These are phyloP conservation scores for Microcaecilia unicolor DNA, from an alignment of 2,797 vertebrate species.

Conservation along the genomic window DNA sequence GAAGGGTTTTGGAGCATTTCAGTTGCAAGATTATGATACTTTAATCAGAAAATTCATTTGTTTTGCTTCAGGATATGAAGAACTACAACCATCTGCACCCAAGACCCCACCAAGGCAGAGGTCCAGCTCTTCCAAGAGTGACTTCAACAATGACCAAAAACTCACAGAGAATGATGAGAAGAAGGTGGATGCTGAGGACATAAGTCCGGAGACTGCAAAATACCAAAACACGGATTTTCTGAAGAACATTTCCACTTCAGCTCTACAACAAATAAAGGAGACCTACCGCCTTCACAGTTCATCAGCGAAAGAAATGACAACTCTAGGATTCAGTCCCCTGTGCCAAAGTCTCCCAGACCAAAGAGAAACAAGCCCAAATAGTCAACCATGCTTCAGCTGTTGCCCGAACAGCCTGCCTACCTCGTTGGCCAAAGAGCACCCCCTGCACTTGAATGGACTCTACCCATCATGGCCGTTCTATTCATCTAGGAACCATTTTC, in stretches of 20 bases:
- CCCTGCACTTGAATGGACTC: conserved; percentile 46
- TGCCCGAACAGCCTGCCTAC: conserved; percentile 11
- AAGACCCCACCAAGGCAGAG: not conserved
- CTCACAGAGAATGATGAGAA: conserved; percentile 21
- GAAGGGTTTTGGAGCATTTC: too few relatives aligned
- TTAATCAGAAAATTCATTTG: too few relatives aligned
- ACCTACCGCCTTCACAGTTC: not conserved
- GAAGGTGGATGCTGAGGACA: conserved; percentile 56
- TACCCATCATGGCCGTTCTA: conserved; percentile 47
- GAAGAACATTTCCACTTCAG: conserved; percentile 19
- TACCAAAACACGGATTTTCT: conserved; percentile 56
- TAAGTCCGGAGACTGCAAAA: conserved; percentile 53
- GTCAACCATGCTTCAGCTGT: conserved; percentile 1
- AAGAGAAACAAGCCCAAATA: too few relatives aligned
- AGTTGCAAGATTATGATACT: too few relatives aligned
- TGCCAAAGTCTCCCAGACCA: conserved; percentile 3
- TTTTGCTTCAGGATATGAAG: too few relatives aligned
- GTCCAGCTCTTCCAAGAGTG: not conserved
- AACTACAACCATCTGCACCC: not conserved
- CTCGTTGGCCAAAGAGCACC: conserved; percentile 28
- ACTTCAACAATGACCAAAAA: not conserved
- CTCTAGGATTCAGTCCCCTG: not conserved
- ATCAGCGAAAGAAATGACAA: not conserved
- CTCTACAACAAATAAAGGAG: not conserved
- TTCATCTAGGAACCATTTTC: conserved; percentile 41